Conservation (phyloP, 2,113 vertebrate genomes). For the Phocoena phocoena region DNA sequence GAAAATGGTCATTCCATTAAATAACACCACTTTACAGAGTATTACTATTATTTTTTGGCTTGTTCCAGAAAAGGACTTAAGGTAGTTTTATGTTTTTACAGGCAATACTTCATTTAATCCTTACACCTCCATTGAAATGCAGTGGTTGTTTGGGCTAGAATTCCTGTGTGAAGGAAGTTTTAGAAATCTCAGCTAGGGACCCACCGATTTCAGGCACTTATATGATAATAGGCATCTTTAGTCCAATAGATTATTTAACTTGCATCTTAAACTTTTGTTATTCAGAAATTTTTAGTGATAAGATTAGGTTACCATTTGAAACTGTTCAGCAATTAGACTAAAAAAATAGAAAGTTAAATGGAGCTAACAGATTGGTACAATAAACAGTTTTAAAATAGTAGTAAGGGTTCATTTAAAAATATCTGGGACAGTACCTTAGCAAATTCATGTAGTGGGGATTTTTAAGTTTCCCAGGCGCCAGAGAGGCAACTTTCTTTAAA, state of each 20-base stretch:
- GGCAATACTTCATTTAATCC: neutral
- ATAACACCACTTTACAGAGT: neutral
- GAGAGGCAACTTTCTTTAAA: neutral
- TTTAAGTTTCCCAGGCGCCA: neutral
- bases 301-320: conserved; percentile 34
- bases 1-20: neutral
- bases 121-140: neutral
- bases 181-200: neutral
- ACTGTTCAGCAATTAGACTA: neutral
- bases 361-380: neutral
- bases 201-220: neutral
- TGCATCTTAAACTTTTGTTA: conserved; percentile 13
- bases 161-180: neutral
- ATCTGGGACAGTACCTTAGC: neutral
- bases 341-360: conserved; percentile 31
- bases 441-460: neutral
- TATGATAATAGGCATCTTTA: neutral
- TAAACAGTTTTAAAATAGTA: neutral
- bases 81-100: neutral
- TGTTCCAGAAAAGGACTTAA: neutral
- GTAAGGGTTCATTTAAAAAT: neutral
- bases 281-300: neutral
- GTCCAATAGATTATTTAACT: neutral
- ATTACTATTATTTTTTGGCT: neutral
- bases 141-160: neutral